These are phyloP conservation scores for Falco biarmicus DNA, from an alignment of 2,797 vertebrate species.

Conservation along the genomic window DNA sequence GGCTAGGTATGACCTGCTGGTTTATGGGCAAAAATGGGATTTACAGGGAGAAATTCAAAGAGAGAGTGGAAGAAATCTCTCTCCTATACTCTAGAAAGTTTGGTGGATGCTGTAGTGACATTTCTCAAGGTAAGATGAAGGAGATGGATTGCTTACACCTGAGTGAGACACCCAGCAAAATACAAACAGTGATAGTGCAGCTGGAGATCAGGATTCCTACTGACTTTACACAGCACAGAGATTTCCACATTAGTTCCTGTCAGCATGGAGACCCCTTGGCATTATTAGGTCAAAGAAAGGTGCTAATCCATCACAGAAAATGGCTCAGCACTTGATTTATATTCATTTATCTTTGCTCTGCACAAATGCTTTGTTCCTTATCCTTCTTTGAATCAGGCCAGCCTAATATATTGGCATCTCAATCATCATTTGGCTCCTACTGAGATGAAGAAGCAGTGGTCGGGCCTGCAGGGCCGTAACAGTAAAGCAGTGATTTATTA, in stretches of 20 bases:
- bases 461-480: slow-evolving; percentile 28
- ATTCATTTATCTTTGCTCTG: slow-evolving; percentile 35
- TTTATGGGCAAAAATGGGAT: background rate
- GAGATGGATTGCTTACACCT: background rate
- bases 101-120: background rate
- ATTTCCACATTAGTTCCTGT: slow-evolving; percentile 36
- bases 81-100: background rate
- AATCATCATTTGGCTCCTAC: slow-evolving; percentile 70
- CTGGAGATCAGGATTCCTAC: background rate
- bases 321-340: slow-evolving; percentile 30
- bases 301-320: slow-evolving; percentile 61
- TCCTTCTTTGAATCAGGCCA: slow-evolving; percentile 28
- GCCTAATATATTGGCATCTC: slow-evolving; percentile 71
- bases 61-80: background rate
- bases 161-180: background rate
- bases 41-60: background rate
- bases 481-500: slow-evolving; percentile 64
- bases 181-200: background rate
- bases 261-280: slow-evolving; percentile 35
- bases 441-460: slow-evolving; percentile 60
- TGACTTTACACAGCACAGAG: background rate
- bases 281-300: slow-evolving; percentile 63
- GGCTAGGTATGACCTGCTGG: background rate
- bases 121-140: background rate
- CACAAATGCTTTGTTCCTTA: slow-evolving; percentile 65